Evolutionary conservation across 2,113 vertebrate species (phyloP).

Genomic region (Lipotes vexillifer): DNA sequence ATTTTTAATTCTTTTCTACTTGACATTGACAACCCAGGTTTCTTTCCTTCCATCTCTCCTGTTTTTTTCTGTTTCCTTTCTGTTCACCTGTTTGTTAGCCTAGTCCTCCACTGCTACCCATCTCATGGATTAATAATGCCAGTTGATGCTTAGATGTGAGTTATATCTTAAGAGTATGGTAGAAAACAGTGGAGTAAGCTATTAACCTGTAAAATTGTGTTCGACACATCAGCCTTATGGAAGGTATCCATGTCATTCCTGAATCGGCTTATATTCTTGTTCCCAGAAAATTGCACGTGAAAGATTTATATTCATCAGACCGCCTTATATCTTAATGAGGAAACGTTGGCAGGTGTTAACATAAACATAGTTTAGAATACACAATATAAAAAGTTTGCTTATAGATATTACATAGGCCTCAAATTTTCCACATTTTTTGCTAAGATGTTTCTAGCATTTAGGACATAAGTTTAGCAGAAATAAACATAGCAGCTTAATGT

Average conservation of each 20-base stretch:
- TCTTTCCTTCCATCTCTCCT: background rate
- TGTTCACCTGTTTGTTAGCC: background rate
- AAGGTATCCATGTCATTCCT: background rate
- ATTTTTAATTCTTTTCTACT: background rate
- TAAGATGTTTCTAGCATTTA: background rate
- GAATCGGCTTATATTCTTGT: background rate
- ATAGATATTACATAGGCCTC: background rate
- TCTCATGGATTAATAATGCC: background rate
- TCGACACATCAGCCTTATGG: background rate
- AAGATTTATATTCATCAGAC: background rate
- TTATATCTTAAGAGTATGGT: background rate
- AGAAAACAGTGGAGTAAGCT: constrained; percentile 25
- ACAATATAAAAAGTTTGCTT: background rate
- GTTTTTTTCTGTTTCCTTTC: background rate
- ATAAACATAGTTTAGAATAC: background rate
- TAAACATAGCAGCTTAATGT: background rate
- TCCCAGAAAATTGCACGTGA: background rate
- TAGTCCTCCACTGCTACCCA: background rate
- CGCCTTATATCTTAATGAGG: background rate
- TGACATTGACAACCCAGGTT: background rate
- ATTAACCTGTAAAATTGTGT: background rate
- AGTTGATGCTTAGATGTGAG: background rate
- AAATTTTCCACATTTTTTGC: background rate
- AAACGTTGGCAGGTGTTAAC: background rate
- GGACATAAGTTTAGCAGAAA: background rate